Conservation (phyloP, 1,140 invertebrate species). For the Magallana angulata region DNA sequence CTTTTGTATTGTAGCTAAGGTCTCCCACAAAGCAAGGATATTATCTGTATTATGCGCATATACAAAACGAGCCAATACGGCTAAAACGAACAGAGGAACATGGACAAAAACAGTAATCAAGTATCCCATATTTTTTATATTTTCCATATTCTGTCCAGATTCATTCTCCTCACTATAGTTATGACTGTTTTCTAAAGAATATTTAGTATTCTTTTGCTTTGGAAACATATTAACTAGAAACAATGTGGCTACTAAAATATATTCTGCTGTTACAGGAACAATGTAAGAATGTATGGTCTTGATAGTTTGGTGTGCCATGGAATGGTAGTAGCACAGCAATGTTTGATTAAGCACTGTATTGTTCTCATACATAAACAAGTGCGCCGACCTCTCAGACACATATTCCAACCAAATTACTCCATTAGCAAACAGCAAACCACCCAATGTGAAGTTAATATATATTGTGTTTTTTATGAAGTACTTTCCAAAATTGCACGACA, state of each 20-base stretch:
- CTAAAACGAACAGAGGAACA: not conserved
- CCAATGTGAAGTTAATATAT: not conserved
- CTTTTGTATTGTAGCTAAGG: not conserved
- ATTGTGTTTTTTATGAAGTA: not conserved
- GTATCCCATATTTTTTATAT: not conserved
- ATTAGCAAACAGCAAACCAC: not conserved
- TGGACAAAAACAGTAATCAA: not conserved
- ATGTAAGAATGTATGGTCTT: not conserved
- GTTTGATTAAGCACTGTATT: not conserved
- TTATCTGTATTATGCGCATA: not conserved
- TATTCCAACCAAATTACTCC: not conserved
- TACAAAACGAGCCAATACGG: not conserved
- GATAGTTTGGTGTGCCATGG: not conserved
- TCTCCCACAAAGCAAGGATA: not conserved
- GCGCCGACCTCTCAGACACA: not conserved
- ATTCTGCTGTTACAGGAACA: not conserved
- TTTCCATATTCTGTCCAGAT: not conserved
- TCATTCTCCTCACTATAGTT: no score
- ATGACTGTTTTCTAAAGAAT: not conserved
- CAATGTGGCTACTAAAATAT: not conserved
- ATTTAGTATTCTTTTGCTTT: not conserved
- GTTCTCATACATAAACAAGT: not conserved
- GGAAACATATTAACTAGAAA: not conserved
- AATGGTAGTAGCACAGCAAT: not conserved
- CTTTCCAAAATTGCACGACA: not conserved